Conservation (phyloP, 1,140 invertebrate genomes). For the Aphaenogaster ashmeadi region DNA sequence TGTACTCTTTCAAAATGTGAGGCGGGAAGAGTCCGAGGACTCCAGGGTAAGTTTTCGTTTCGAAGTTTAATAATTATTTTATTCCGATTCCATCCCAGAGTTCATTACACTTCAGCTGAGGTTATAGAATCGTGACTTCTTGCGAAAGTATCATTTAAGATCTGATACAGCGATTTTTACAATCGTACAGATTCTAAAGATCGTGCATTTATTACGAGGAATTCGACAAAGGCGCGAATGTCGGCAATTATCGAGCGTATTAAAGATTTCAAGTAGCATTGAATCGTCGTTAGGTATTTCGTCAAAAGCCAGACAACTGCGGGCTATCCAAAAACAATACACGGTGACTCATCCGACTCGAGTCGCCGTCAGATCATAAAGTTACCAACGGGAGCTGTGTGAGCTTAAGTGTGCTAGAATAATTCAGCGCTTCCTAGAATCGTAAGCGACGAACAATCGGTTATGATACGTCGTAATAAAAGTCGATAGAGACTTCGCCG, state of each 20-base stretch:
- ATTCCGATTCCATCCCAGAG: neutral
- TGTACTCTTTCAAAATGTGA: constrained; percentile 80
- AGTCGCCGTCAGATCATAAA: constrained; percentile 60
- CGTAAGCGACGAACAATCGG: constrained; percentile 58
- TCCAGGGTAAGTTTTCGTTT: constrained; percentile 80
- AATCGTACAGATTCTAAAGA: constrained; percentile 8
- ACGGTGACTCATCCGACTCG: constrained; percentile 56
- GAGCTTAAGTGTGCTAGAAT: constrained; percentile 59
- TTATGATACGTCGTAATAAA: constrained; percentile 67
- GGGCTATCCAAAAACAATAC: constrained; percentile 34
- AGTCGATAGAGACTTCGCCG: constrained; percentile 48
- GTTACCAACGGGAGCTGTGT: constrained; percentile 63
- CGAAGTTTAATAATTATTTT: neutral
- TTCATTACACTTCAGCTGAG: neutral
- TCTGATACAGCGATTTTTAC: constrained; percentile 10
- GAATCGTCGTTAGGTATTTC: constrained; percentile 13
- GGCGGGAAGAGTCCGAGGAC: constrained; percentile 83
- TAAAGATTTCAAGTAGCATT: constrained; percentile 17
- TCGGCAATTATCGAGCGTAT: neutral
- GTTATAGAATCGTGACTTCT: neutral
- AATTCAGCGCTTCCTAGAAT: constrained; percentile 71
- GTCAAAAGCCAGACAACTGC: constrained; percentile 25
- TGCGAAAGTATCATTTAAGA: neutral
- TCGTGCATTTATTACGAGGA: neutral
- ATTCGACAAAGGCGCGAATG: neutral